phyloP scores from a whole-genome alignment of 2,797 vertebrate genomes.

The Hybognathus amarus region DNA sequence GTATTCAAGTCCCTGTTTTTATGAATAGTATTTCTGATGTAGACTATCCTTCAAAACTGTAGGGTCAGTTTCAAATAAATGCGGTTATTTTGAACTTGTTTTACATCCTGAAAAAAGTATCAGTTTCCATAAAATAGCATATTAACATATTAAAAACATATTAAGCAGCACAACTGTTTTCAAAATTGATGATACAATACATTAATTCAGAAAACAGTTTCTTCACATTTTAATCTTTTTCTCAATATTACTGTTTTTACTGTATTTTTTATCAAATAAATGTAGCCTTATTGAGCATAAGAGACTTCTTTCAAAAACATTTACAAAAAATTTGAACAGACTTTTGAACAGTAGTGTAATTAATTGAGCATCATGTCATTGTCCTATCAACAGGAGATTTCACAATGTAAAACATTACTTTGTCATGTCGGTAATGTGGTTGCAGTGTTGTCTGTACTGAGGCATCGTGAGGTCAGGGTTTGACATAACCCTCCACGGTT shows the following conservation, averaged over 20 bases:
- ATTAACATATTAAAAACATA: not conserved
- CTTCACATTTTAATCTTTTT: not conserved
- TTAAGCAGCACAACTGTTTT: not conserved
- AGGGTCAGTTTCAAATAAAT: not conserved
- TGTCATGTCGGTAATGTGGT: slow-evolving; percentile 3
- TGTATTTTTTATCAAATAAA: not conserved
- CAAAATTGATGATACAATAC: not conserved
- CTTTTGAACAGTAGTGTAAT: not conserved
- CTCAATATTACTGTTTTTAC: not conserved
- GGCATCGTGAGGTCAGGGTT: slow-evolving; percentile 20
- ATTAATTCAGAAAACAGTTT: not conserved
- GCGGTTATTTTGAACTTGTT: not conserved
- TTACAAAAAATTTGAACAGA: not conserved
- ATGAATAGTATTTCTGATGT: not conserved
- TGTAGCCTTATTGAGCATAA: not conserved
- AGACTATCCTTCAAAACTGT: not conserved
- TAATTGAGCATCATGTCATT: not conserved
- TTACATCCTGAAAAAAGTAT: not conserved
- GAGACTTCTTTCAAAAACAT: not conserved
- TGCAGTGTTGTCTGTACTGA: not conserved
- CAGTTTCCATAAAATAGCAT: not conserved
- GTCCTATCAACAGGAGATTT: not conserved
- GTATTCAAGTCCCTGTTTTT: not conserved
- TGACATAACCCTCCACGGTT: slow-evolving; percentile 47
- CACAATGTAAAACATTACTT: not conserved